Evolutionary conservation across 1,140 invertebrate species (phyloP), one percentile per base, ranked within the genome.

Genomic region (Panulirus ornatus): DNA sequence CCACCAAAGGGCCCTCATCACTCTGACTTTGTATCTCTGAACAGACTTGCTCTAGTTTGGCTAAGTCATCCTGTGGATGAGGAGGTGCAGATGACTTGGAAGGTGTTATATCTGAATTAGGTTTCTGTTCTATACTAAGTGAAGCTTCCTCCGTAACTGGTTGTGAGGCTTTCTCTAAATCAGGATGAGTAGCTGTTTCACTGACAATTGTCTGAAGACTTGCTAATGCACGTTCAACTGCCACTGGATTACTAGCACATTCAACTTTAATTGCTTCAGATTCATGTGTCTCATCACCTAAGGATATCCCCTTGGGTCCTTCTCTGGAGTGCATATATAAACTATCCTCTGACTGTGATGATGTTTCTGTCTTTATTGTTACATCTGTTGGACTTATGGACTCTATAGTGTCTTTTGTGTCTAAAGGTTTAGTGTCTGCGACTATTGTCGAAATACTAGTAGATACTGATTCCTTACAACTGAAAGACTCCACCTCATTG

Each of bases 11-110:
- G 9, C 54, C 27, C 11, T 90, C 38, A 47, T 90, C 73, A 58
- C 47, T 84, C 63, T 90, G 82, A 70, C 81, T 90, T 66, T 90
- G 88, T 78, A 90, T 90, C 47, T 90, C 88, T 36, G 82, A 90
- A 66, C 88, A 90, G 0, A 90, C 88, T 78, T 84, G 82, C 27
- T 90, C 88, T 16, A 90, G 40, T 40, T 79, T 84, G 2, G 88
- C 88, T 27, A 90, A 79, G 11, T 90, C 88, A 90, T 90, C 88
- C 42, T 85, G 73, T 14, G 82, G 88, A n/a, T 63, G 81, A 36
- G 70, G 54, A 27, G 73, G 75, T 70, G 34, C 47, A 27, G 40
- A 84, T 27, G 36, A 3, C 47, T 79, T 84, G 14, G 47, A 22
- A 1, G 88, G 58, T 6, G 34, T 22, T 63, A 42, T 34, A 8